These are phyloP conservation scores for Syrista parreyssii DNA, from an alignment of 2,888 invertebrate genomes.

Conservation along the genomic window DNA sequence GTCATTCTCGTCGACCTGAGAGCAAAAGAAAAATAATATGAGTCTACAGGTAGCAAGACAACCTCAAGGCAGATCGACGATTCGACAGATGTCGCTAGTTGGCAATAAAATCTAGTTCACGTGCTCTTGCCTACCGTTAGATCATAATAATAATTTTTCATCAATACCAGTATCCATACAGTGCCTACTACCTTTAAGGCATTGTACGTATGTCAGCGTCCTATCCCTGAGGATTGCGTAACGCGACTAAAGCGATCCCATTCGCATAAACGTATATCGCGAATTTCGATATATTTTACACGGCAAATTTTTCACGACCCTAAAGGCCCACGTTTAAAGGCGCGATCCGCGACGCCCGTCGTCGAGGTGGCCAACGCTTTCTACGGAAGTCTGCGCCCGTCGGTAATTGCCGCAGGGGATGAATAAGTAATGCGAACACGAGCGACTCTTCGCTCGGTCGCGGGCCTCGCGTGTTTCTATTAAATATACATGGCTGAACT, in stretches of 20 bases:
- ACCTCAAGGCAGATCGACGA: background rate
- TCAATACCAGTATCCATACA: background rate
- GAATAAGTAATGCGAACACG: conserved; percentile 52
- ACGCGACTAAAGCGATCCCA: background rate
- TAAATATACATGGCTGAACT: conserved; percentile 45
- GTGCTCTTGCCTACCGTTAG: background rate
- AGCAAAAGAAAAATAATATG: conserved; percentile 23
- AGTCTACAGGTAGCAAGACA: background rate
- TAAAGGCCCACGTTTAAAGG: background rate
- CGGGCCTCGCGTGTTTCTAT: conserved; percentile 48
- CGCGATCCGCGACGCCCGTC: background rate
- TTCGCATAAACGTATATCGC: background rate
- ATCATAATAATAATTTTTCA: background rate
- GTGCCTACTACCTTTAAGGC: background rate
- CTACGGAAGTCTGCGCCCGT: background rate
- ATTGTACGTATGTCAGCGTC: background rate
- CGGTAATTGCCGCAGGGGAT: conserved; percentile 44
- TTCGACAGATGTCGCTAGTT: background rate
- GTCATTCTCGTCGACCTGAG: conserved; percentile 55
- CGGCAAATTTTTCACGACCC: background rate
- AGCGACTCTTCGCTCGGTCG: conserved; percentile 48
- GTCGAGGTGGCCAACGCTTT: background rate
- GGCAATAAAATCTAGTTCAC: background rate
- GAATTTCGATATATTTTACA: background rate
- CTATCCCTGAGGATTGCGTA: background rate